Conservation (phyloP, 2,113 vertebrate genomes). For the Chionodraco myersi region DNA sequence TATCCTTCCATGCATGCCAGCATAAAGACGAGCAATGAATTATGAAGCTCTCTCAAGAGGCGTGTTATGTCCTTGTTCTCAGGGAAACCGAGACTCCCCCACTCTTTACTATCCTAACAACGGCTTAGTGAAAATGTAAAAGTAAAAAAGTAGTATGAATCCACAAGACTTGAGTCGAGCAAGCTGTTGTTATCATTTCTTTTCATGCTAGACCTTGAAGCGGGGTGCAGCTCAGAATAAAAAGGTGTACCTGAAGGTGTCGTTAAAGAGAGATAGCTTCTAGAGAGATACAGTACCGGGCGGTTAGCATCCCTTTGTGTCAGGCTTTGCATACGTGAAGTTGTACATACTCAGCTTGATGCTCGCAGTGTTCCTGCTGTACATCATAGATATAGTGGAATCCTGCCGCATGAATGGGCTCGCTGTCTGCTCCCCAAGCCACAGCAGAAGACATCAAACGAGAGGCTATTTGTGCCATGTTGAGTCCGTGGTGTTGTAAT, state of each 20-base stretch:
- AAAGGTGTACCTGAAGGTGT: neutral
- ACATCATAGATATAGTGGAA: slow-evolving; percentile 25
- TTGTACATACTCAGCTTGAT: neutral
- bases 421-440: slow-evolving; percentile 24
- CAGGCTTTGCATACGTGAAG: neutral
- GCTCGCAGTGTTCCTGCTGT: neutral
- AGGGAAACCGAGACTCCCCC: neutral
- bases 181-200: neutral
- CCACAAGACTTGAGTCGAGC: too few species aligned
- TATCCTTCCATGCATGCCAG: neutral
- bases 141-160: too few species aligned
- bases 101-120: neutral
- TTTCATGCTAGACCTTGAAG: neutral
- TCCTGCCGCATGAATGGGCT: slow-evolving; percentile 23
- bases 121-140: neutral
- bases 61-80: neutral
- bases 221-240: slow-evolving; percentile 3
- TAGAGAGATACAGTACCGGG: neutral
- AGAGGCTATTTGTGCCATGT: slow-evolving; percentile 4
- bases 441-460: slow-evolving; percentile 12
- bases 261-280: neutral
- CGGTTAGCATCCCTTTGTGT: neutral
- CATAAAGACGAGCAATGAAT: slow-evolving; percentile 13
- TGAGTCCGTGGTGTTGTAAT: slow-evolving; percentile 1
- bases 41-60: neutral